These are phyloP conservation scores for Dioctria rufipes DNA, from an alignment of 2,888 invertebrate genomes.

Conservation along the genomic window DNA sequence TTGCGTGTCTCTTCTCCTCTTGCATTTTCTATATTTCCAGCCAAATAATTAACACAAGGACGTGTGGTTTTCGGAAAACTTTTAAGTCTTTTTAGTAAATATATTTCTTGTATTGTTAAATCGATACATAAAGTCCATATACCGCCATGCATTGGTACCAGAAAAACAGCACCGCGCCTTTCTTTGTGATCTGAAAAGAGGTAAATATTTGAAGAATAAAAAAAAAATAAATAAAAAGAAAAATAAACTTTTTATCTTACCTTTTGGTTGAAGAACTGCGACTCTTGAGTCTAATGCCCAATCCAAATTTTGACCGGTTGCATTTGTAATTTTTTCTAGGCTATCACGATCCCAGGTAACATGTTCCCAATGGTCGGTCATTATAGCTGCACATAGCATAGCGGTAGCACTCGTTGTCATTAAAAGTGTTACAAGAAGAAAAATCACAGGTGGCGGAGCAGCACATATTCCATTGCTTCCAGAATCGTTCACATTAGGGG, in stretches of 20 bases:
- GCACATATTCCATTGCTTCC: slow-evolving; percentile 67
- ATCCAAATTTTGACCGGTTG: slow-evolving; percentile 74
- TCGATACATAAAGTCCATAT: slow-evolving; percentile 92
- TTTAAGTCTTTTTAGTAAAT: slow-evolving; percentile 68
- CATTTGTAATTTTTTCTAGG: slow-evolving; percentile 69
- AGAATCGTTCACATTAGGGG: slow-evolving; percentile 63
- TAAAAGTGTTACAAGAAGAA: slow-evolving; percentile 73
- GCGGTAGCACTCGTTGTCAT: slow-evolving; percentile 84
- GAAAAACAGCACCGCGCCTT: slow-evolving; percentile 75
- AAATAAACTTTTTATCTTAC: slow-evolving; percentile 59
- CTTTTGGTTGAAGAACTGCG: slow-evolving; percentile 73
- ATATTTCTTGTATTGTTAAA: slow-evolving; percentile 83
- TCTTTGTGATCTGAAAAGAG: slow-evolving; percentile 60
- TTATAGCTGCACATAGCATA: slow-evolving; percentile 87
- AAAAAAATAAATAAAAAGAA: not conserved
- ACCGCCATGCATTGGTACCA: slow-evolving; percentile 91
- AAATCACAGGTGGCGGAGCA: slow-evolving; percentile 69
- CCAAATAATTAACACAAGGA: slow-evolving; percentile 86
- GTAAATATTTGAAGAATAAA: not conserved
- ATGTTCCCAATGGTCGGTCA: slow-evolving; percentile 94
- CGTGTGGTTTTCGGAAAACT: slow-evolving; percentile 73
- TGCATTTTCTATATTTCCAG: slow-evolving; percentile 77
- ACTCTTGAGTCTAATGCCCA: slow-evolving; percentile 86
- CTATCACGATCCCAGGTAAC: slow-evolving; percentile 83
- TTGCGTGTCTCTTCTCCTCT: slow-evolving; percentile 81